Evolutionary conservation across 2,113 vertebrate species (phyloP).

Genomic region (Columba janthina): DNA sequence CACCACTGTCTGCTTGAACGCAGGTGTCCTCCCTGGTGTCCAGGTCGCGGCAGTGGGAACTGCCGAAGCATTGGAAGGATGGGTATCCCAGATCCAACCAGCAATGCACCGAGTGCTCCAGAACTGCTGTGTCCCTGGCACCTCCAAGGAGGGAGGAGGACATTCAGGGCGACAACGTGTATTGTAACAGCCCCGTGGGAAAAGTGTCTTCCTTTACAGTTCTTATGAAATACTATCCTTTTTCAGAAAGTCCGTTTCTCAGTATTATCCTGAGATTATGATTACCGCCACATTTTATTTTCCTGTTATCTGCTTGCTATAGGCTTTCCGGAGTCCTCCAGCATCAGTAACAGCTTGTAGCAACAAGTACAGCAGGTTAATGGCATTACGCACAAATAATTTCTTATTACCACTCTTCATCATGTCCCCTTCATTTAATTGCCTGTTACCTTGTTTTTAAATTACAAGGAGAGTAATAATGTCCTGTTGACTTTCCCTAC

Average conservation of each 20-base stretch:
- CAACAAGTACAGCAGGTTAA: neutral
- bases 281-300: neutral
- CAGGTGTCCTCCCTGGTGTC: neutral
- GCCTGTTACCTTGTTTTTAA: neutral
- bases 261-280: neutral
- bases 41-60: too few species aligned
- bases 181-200: neutral
- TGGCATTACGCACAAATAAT: neutral
- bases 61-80: too few species aligned
- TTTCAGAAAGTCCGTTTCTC: neutral
- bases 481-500: neutral
- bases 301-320: neutral
- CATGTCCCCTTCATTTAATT: neutral
- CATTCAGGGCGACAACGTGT: neutral
- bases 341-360: neutral
- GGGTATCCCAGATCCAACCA: neutral
- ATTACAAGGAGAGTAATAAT: neutral
- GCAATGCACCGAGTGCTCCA: neutral
- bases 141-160: neutral
- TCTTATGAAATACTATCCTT: neutral
- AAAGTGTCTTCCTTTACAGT: neutral
- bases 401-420: neutral
- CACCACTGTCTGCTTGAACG: neutral
- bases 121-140: neutral
- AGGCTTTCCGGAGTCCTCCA: neutral